Percentiles rank a stretch among this genome's conserved stretches.
Conservation (phyloP, 2,113 vertebrate species). For the Shinisaurus crocodilurus region DNA sequence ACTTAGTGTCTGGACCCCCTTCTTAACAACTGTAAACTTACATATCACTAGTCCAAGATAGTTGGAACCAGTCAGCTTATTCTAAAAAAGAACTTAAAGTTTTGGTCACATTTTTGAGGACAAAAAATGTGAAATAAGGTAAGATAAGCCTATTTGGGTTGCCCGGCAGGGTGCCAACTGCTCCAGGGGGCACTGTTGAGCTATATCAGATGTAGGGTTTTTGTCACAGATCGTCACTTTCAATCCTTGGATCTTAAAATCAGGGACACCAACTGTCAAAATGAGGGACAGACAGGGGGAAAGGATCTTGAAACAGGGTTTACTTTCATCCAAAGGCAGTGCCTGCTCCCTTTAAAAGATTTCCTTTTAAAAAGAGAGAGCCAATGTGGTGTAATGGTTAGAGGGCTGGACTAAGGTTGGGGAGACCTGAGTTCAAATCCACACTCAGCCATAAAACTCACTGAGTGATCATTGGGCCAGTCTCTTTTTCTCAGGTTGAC, state of each 20-base stretch:
- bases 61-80: too few species aligned
- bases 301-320: neutral
- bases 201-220: too few species aligned
- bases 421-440: neutral
- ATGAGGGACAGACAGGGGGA: too few species aligned
- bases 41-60: too few species aligned
- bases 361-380: neutral
- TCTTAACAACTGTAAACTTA: too few species aligned
- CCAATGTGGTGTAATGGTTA: neutral
- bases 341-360: neutral
- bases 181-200: too few species aligned
- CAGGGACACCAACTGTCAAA: neutral
- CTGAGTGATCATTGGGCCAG: neutral
- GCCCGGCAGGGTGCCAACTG: too few species aligned
- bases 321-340: neutral
- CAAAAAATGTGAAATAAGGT: too few species aligned
- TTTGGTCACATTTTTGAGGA: too few species aligned
- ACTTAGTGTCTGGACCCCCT: too few species aligned
- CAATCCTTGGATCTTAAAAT: neutral
- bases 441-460: neutral
- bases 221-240: neutral
- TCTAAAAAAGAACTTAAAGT: too few species aligned
- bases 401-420: neutral
- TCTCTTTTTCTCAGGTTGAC: neutral
- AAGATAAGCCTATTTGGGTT: too few species aligned